phyloP scores from a whole-genome alignment of 2,888 invertebrate genomes.

The Drosophila falleni region DNA sequence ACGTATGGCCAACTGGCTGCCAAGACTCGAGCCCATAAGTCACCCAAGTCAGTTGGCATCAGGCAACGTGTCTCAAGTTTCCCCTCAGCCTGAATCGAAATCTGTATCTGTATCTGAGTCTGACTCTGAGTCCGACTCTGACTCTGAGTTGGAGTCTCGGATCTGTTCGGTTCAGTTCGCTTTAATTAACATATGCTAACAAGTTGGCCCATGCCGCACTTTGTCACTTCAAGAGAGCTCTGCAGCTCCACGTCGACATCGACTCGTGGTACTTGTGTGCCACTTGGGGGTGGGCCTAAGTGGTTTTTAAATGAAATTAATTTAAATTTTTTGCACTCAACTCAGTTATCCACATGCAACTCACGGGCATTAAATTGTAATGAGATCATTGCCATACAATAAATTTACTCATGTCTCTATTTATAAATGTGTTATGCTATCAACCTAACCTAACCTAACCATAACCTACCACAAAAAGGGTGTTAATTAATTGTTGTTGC shows the following conservation, averaged over 20 bases:
- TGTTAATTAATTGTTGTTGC: slow-evolving; percentile 41
- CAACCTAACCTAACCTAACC: slow-evolving; percentile 38
- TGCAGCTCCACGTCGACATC: slow-evolving; percentile 36
- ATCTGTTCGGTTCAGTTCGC: slow-evolving; percentile 62
- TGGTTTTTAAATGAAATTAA: slow-evolving; percentile 81
- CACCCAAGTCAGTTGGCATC: slow-evolving; percentile 60
- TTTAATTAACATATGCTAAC: slow-evolving; percentile 82
- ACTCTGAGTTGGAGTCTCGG: slow-evolving; percentile 25
- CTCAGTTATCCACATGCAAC: slow-evolving; percentile 26
- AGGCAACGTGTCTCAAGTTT: slow-evolving; percentile 45
- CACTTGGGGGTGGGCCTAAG: slow-evolving; percentile 79
- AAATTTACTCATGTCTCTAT: slow-evolving; percentile 74
- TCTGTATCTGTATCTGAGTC: slow-evolving; percentile 6
- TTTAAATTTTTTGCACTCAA: slow-evolving; percentile 61
- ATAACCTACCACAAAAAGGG: slow-evolving; percentile 54
- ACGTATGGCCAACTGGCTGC: slow-evolving; percentile 48
- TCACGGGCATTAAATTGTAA: slow-evolving; percentile 69
- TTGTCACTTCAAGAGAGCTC: slow-evolving; percentile 71
- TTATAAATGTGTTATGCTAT: slow-evolving; percentile 66
- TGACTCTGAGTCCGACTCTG: not conserved
- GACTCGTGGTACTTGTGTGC: slow-evolving; percentile 59
- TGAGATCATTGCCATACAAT: slow-evolving; percentile 76
- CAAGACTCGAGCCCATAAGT: slow-evolving; percentile 71
- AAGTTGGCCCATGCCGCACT: slow-evolving; percentile 78
- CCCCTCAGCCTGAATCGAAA: slow-evolving; percentile 5